phyloP scores from a whole-genome alignment of 2,113 vertebrate species.

The Oreochromis aureus region DNA sequence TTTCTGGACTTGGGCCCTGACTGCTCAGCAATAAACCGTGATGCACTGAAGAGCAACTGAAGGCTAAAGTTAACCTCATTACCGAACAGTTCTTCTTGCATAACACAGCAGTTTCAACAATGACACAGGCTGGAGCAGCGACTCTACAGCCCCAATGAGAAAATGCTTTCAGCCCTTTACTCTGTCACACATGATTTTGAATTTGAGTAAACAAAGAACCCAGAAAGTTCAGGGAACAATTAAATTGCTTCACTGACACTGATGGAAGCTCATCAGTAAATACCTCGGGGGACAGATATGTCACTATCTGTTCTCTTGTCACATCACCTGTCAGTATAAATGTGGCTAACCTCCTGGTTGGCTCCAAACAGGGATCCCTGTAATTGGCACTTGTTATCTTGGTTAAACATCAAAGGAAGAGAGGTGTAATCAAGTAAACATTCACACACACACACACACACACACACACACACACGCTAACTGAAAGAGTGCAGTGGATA shows the following conservation, averaged over 20 bases:
- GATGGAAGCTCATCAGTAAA: background rate
- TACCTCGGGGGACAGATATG: background rate
- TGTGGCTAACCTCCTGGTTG: background rate
- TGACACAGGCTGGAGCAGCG: background rate
- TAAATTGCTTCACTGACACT: background rate
- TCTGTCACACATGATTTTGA: background rate
- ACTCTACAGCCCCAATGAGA: background rate
- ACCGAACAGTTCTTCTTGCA: constrained; percentile 2
- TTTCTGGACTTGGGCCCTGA: background rate
- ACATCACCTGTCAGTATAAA: background rate
- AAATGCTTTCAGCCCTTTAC: background rate
- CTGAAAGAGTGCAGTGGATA: background rate
- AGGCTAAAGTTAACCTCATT: constrained; percentile 17
- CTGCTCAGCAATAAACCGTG: background rate
- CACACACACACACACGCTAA: rapidly evolving
- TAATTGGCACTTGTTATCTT: constrained; percentile 23
- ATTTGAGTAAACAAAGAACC: background rate
- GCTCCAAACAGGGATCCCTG: background rate
- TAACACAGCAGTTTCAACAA: constrained; percentile 15
- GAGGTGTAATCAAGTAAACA: background rate
- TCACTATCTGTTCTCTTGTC: background rate
- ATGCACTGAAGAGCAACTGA: background rate
- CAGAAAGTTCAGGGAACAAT: background rate
- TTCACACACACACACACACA: background rate
- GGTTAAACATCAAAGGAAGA: background rate